Base-by-base conservation (phyloP, 1,140 invertebrate species). In the Aphidius ervi region DNA sequence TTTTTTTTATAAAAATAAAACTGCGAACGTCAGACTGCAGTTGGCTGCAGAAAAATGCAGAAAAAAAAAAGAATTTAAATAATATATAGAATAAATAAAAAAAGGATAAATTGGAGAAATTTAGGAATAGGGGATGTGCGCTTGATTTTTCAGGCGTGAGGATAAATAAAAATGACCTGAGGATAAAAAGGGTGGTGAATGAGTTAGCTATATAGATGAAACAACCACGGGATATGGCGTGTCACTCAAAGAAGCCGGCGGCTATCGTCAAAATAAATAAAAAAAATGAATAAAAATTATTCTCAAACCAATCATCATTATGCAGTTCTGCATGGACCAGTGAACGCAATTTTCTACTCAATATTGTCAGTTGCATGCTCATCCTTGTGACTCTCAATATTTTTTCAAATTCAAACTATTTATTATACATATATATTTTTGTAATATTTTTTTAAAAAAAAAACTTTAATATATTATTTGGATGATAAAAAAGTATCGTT, bases 201-300 rank as follows among this genome's bases (percentile, higher is more conserved):
- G n/a, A 54, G 52, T 37, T 39, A 56, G 54, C 2, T 7, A 3
- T 52, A 9, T 52, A 9, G 57, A 40, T 49, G 20, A 20, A 50
- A 37, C 10, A 23, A 20, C 40, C 46, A 59, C 57, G 50, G 43
- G 23, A 31, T 5, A 60, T 60, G 37, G 59, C 59, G 59, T 60
- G 59, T 60, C 59, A 60, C 59, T 60, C 59, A 60, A 60, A 60
- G 59, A 60, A 55, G 49, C 59, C 59, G 59, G 50, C n/a, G 7
- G 45, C 55, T 6, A 55, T 31, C 23, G 23, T 31, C 23, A 31
- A 31, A 31, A 31, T 31, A 31, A 31, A 31, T 31, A 31, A 1
- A 31, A 31, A 45, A 16, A 54, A 9, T n/a, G 40, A 20, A 41
- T 16, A 53, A 47, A 60, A 46, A 52, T 59, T 60, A 60, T 60